These are phyloP conservation scores for Oreonectes daqikongensis DNA, from an alignment of 2,797 vertebrate species.

Conservation along the genomic window DNA sequence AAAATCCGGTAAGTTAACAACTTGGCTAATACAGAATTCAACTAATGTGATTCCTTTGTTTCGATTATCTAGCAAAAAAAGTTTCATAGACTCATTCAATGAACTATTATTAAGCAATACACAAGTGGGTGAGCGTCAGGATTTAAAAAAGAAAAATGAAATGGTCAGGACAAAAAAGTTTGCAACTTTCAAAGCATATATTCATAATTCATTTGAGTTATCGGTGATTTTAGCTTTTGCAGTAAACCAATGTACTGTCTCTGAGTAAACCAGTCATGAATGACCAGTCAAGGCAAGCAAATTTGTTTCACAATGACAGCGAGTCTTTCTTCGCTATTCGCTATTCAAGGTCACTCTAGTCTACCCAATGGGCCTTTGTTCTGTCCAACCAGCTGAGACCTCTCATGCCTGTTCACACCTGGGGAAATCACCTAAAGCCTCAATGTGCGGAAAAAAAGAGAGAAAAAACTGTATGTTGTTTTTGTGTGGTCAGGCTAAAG, in stretches of 20 bases:
- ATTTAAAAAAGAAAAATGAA: no score
- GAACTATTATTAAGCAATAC: no score
- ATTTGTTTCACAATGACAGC: conserved; percentile 44
- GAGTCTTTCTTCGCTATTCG: conserved; percentile 66
- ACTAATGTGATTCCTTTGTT: no score
- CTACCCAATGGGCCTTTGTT: conserved; percentile 79
- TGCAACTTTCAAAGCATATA: no score
- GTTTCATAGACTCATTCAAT: no score
- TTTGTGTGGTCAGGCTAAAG: conserved; percentile 28
- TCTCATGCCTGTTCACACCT: conserved; percentile 49
- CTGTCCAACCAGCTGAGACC: conserved; percentile 55
- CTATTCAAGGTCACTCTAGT: conserved; percentile 75
- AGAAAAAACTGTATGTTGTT: neutral
- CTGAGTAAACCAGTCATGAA: neutral
- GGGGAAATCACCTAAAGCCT: conserved; percentile 55
- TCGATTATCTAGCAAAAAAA: no score
- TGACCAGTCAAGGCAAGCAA: conserved; percentile 58
- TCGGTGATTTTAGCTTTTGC: neutral
- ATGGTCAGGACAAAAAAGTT: no score
- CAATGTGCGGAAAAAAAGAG: conserved; percentile 53
- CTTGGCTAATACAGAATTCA: no score
- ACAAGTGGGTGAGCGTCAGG: no score
- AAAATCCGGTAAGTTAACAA: no score
- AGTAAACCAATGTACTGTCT: conserved; percentile 3
- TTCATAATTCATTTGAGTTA: no score